A percentile compares a stretch with the other conserved stretches of the same genome.
Evolutionary conservation across 35 echinoderm and acorn worm species (phyloP).

Genomic region (Lytechinus variegatus): DNA sequence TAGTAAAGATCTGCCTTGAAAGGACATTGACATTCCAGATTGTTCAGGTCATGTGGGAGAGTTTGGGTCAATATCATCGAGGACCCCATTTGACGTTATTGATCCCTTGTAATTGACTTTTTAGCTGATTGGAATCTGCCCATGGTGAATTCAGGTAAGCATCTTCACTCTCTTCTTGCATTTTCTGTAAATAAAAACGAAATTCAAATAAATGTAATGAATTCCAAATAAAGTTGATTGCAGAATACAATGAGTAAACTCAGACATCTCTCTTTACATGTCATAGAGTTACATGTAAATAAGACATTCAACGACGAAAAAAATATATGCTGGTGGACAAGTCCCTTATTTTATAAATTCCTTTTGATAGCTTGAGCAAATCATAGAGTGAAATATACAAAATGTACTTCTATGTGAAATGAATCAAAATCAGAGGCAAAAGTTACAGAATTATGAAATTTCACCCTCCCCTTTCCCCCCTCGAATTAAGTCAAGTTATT

Average conservation of each 20-base stretch:
- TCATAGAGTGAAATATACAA: too few species aligned
- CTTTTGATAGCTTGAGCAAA: too few species aligned
- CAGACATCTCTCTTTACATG: too few species aligned
- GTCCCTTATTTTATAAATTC: too few species aligned
- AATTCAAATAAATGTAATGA: neutral
- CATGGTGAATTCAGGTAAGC: constrained; percentile 83
- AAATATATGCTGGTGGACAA: too few species aligned
- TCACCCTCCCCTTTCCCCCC: neutral
- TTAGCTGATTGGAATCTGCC: constrained; percentile 81
- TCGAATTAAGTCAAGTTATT: neutral
- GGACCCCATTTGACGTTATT: constrained; percentile 82
- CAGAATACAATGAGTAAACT: too few species aligned
- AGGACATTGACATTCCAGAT: neutral
- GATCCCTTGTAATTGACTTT: constrained; percentile 88
- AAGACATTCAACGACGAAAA: too few species aligned
- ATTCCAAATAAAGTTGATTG: neutral
- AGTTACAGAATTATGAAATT: too few species aligned
- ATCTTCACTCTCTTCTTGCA: constrained; percentile 78
- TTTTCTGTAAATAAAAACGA: constrained; percentile 62
- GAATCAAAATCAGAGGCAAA: too few species aligned
- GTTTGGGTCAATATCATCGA: constrained; percentile 41
- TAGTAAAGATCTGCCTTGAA: too few species aligned
- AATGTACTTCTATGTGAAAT: too few species aligned
- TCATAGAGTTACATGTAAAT: too few species aligned
- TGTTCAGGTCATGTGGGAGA: neutral